phyloP scores from a whole-genome alignment of 2,888 invertebrate genomes.

The Cheilosia scutellata region DNA sequence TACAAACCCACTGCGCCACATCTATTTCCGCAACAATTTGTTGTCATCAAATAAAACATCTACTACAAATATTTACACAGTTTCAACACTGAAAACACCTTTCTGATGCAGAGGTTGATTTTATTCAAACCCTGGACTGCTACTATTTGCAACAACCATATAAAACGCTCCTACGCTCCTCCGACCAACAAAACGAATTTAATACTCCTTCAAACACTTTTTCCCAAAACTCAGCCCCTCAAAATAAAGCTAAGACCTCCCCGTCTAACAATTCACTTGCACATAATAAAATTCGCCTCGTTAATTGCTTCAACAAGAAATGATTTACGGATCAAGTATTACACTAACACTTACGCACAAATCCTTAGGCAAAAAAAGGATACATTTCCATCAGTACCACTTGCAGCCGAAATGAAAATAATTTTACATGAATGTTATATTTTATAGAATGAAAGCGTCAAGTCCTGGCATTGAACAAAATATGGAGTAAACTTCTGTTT shows the following conservation, averaged over 20 bases:
- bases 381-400: constrained; percentile 24
- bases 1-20: background rate
- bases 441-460: constrained; percentile 1
- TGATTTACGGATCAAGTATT: constrained; percentile 52
- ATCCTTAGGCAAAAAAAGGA: constrained; percentile 41
- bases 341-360: constrained; percentile 13
- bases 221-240: constrained; percentile 1
- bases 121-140: background rate
- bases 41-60: constrained; percentile 44
- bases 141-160: constrained; percentile 20
- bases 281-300: constrained; percentile 65
- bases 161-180: constrained; percentile 16
- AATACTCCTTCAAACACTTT: constrained; percentile 27
- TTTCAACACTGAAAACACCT: constrained; percentile 42
- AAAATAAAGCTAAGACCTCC: background rate
- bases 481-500: constrained; percentile 44
- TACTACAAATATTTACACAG: constrained; percentile 47
- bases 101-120: constrained; percentile 21
- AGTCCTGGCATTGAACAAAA: constrained; percentile 40
- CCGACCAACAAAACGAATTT: constrained; percentile 54
- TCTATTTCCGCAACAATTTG: constrained; percentile 9
- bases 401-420: constrained; percentile 57
- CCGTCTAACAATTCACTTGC: constrained; percentile 33
- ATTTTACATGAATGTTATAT: constrained; percentile 42
- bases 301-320: constrained; percentile 73